phyloP scores from a whole-genome alignment of 2,113 vertebrate genomes.

The Python bivittatus region DNA sequence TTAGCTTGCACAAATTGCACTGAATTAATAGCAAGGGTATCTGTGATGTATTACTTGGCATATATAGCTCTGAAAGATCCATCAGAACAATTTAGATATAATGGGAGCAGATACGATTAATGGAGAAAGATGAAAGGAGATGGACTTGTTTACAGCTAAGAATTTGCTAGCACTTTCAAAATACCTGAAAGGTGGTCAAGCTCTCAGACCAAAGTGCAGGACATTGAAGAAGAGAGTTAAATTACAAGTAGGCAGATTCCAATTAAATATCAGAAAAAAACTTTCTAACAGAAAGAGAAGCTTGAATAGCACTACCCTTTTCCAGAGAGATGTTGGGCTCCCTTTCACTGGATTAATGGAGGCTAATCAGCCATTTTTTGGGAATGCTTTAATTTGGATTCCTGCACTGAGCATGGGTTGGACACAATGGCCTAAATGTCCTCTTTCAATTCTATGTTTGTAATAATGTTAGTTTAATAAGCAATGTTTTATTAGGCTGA shows the following conservation, averaged over 20 bases:
- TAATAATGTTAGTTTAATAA: not conserved
- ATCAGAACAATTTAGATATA: not conserved
- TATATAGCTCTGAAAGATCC: not conserved
- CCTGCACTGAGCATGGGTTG: not conserved
- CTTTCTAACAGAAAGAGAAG: too few species aligned
- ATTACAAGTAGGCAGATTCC: not conserved
- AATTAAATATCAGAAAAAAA: not conserved
- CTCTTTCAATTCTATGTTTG: not conserved
- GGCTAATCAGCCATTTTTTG: not conserved
- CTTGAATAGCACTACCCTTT: not conserved
- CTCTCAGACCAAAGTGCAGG: not conserved
- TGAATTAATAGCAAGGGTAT: not conserved
- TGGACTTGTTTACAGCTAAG: not conserved
- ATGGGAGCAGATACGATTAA: not conserved
- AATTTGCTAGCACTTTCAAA: not conserved
- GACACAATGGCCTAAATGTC: not conserved
- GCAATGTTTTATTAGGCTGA: not conserved
- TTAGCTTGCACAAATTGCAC: not conserved
- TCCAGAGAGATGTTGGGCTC: not conserved
- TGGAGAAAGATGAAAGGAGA: not conserved
- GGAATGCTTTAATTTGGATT: not conserved
- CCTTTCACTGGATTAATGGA: not conserved
- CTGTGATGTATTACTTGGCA: not conserved
- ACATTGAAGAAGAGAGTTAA: not conserved
- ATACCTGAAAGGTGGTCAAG: not conserved